Evolutionary conservation across 1,140 invertebrate genomes (phyloP).

Genomic region (Neuroterus valhalla): DNA sequence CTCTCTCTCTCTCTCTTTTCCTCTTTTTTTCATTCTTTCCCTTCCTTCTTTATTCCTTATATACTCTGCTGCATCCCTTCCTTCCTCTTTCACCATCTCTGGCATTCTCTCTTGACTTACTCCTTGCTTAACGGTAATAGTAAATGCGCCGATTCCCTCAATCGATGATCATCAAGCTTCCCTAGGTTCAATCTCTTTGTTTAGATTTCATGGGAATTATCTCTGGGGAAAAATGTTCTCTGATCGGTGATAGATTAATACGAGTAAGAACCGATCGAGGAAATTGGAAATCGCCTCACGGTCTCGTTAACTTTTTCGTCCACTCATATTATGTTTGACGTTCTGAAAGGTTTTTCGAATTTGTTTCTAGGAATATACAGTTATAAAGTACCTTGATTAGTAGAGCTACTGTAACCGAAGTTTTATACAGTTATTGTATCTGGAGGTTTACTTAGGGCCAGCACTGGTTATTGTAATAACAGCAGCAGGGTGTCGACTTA

Average conservation of each 20-base stretch:
- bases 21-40: neutral
- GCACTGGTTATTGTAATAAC: too few relatives aligned
- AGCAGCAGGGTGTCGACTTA: too few relatives aligned
- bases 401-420: too few relatives aligned
- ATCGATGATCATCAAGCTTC: constrained; percentile 26
- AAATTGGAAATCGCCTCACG: neutral
- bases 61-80: constrained; percentile 17
- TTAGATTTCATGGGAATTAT: constrained; percentile 12
- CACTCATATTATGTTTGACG: neutral
- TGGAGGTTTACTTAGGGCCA: too few relatives aligned
- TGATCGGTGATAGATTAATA: neutral
- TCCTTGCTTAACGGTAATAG: constrained; percentile 63
- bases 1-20: neutral
- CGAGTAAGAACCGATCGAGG: neutral
- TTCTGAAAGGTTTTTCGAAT: neutral
- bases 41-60: neutral
- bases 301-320: neutral
- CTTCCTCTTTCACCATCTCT: constrained; percentile 41
- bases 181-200: constrained; percentile 12
- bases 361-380: neutral
- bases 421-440: too few relatives aligned
- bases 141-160: constrained; percentile 58
- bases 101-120: constrained; percentile 35
- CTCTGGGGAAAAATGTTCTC: neutral
- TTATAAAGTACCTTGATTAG: too few relatives aligned